A percentile compares a stretch with the other conserved stretches of the same genome.
Evolutionary conservation across 2,113 vertebrate genomes (phyloP).

Genomic region (Pygoscelis antarcticus): DNA sequence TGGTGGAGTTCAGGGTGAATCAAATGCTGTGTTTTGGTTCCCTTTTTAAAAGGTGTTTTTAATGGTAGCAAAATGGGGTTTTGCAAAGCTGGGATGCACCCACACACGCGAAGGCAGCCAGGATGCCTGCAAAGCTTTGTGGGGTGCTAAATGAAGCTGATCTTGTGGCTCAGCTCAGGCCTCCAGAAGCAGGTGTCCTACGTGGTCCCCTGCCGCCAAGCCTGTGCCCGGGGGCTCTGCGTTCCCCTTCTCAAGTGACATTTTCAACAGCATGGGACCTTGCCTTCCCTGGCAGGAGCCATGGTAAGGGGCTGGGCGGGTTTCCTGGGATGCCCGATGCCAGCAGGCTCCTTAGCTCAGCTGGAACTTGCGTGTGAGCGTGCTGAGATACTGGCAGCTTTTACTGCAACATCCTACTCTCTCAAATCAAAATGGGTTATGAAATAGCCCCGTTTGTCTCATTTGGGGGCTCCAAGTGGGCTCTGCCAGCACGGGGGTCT

Average conservation of each 20-base stretch:
- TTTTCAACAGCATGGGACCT: fast-evolving
- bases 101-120: not conserved
- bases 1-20: not conserved
- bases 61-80: not conserved
- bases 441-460: not conserved
- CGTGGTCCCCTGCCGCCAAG: fast-evolving
- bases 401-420: not conserved
- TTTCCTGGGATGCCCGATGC: not conserved
- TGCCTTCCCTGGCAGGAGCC: fast-evolving
- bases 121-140: not conserved
- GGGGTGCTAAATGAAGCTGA: not conserved
- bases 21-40: not conserved
- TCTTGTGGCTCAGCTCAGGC: not conserved
- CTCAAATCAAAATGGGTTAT: not conserved
- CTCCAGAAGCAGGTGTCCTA: not conserved
- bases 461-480: not conserved
- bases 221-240: not conserved
- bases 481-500: not conserved
- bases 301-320: not conserved
- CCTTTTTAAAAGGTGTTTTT: not conserved
- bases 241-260: not conserved
- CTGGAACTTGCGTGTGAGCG: not conserved
- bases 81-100: not conserved
- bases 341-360: not conserved
- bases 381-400: not conserved